Percentiles rank a stretch among this genome's conserved stretches.
Conservation (phyloP, 1,140 invertebrate genomes). For the Tetragonula clypearis region DNA sequence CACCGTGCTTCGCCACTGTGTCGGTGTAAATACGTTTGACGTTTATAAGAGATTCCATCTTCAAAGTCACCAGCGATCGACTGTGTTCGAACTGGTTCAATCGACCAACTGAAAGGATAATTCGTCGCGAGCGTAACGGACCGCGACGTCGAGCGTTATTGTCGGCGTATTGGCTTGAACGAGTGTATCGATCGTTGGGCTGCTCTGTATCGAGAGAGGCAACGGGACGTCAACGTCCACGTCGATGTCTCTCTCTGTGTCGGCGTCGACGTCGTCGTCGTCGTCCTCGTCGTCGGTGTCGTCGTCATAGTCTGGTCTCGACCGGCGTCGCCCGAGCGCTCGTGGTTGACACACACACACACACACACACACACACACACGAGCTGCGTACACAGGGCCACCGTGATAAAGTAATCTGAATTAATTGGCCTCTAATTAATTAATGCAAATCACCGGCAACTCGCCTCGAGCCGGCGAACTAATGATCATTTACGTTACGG, state of each 20-base stretch:
- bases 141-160: slow-evolving; percentile 23
- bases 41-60: too few species aligned
- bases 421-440: slow-evolving; percentile 68
- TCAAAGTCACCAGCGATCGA: not conserved
- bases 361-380: not conserved
- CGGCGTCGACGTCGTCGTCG: slow-evolving; percentile 47
- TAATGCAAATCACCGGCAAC: slow-evolving; percentile 61
- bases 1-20: too few species aligned
- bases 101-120: not conserved
- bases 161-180: slow-evolving; percentile 59
- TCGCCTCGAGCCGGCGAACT: slow-evolving; percentile 43
- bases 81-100: not conserved
- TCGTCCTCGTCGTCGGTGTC: slow-evolving; percentile 24
- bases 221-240: slow-evolving; percentile 56
- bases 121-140: slow-evolving; percentile 4
- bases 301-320: slow-evolving; percentile 47
- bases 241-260: slow-evolving; percentile 40
- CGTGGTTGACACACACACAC: slow-evolving; percentile 31
- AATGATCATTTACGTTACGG: slow-evolving; percentile 60
- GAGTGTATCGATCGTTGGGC: slow-evolving; percentile 55
- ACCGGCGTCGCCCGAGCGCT: slow-evolving; percentile 33
- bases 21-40: too few species aligned
- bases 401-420: slow-evolving; percentile 70
- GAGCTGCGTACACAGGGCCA: slow-evolving; percentile 2
- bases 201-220: slow-evolving; percentile 36